A percentile compares a stretch with the other conserved stretches of the same genome.
Conservation (phyloP, 2,113 vertebrate species). For the Cyanoliseus patagonus region DNA sequence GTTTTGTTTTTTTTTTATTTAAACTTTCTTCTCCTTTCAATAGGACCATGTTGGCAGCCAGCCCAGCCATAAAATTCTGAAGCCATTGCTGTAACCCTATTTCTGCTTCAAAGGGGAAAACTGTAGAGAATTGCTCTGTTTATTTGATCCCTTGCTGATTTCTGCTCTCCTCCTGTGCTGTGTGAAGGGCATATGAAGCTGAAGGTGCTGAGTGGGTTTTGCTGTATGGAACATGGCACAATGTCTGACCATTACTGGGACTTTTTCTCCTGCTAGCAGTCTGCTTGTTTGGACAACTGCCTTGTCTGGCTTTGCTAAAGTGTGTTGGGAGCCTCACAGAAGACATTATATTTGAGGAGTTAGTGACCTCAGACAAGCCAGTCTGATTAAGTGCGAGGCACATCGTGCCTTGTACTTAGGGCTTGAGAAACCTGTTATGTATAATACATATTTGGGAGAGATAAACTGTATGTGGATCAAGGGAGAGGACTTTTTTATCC, state of each 20-base stretch:
- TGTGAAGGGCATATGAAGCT: neutral
- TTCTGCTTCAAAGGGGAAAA: neutral
- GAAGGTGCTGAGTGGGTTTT: neutral
- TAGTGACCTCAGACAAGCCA: neutral
- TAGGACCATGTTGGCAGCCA: neutral
- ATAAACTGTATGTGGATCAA: neutral
- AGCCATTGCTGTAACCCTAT: neutral
- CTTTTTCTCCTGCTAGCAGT: neutral
- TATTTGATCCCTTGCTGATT: neutral
- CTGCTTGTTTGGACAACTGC: neutral
- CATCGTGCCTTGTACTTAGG: neutral
- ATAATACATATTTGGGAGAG: neutral
- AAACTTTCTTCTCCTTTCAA: neutral
- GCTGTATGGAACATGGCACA: neutral
- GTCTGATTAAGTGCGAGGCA: neutral
- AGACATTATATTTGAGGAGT: neutral
- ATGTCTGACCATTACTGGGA: neutral
- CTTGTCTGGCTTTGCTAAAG: neutral
- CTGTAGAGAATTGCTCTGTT: neutral
- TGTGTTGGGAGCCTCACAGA: neutral
- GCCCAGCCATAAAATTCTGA: neutral
- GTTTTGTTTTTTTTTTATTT: neutral
- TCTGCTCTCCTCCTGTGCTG: neutral
- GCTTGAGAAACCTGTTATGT: neutral
- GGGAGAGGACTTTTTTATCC: neutral